Evolutionary conservation across 2,113 vertebrate species (phyloP).

Genomic region (Odontophorus gujanensis): DNA sequence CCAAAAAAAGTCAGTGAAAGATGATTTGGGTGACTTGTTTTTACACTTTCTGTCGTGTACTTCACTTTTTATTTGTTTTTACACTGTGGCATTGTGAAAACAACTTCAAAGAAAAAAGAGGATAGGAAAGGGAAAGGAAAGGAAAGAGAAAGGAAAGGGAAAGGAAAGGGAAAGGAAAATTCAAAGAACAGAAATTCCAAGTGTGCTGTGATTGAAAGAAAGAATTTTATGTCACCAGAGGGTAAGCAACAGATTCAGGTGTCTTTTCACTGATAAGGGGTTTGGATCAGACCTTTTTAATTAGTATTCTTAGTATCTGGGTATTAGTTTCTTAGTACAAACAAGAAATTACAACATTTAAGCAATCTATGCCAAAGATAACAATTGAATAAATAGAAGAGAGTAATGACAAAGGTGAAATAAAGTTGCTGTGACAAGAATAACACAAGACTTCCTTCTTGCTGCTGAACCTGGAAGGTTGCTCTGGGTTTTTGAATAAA

Average conservation of each 20-base stretch:
- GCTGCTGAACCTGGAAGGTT: not conserved
- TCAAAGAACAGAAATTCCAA: not conserved
- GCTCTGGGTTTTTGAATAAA: not conserved
- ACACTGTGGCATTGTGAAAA: no score
- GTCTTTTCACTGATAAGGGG: not conserved
- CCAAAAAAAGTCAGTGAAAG: not conserved
- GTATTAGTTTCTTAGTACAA: not conserved
- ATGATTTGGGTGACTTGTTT: not conserved
- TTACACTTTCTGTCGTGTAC: not conserved
- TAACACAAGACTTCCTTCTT: not conserved
- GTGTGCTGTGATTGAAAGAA: not conserved
- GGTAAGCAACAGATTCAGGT: not conserved
- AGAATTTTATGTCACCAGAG: not conserved
- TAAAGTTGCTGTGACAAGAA: not conserved
- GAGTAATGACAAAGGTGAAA: not conserved
- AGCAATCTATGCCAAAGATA: not conserved
- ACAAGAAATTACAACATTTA: not conserved
- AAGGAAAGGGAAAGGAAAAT: not conserved
- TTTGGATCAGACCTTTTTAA: not conserved
- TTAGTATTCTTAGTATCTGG: not conserved
- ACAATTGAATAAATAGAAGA: not conserved
- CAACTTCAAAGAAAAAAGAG: not conserved
- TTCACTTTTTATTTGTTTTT: not conserved
- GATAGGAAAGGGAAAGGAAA: not conserved
- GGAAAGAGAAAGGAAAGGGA: not conserved